A percentile compares a stretch with the other conserved stretches of the same genome.
phyloP scores from a whole-genome alignment of 1,140 invertebrate genomes.

The Macrosteles quadrilineatus region DNA sequence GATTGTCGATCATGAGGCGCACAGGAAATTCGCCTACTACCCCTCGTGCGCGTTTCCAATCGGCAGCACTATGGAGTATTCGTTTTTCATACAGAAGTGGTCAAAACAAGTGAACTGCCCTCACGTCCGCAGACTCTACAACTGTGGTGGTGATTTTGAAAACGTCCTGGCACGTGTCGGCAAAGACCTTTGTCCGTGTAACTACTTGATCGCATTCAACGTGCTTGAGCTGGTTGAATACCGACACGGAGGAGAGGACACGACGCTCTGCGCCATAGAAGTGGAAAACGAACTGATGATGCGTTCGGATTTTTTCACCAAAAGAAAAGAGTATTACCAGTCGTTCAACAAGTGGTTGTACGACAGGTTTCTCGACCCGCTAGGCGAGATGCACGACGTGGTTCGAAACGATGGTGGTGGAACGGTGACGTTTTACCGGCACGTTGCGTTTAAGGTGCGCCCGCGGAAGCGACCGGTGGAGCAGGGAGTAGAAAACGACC shows the following conservation, averaged over 20 bases:
- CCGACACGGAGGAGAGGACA: neutral
- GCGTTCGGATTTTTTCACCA: no score
- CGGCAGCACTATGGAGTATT: neutral
- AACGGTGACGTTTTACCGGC: neutral
- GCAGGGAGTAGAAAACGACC: neutral
- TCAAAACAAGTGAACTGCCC: no score
- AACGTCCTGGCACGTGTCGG: neutral
- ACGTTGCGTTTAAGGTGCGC: neutral
- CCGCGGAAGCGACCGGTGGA: neutral
- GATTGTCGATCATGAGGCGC: neutral
- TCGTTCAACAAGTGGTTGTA: neutral
- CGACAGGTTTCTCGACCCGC: neutral
- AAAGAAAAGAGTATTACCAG: neutral
- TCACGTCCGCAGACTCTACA: neutral
- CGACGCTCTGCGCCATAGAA: no score
- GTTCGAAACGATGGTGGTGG: neutral
- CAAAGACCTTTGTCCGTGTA: neutral
- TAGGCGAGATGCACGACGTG: no score
- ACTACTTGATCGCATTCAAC: neutral
- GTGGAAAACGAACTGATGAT: neutral
- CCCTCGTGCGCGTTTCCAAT: neutral
- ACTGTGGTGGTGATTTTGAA: neutral
- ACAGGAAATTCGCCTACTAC: neutral
- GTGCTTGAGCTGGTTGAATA: neutral
- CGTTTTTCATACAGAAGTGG: neutral